Evolutionary conservation across 2,113 vertebrate genomes (phyloP), one percentile per base, ranked within the genome.

Genomic region (Takifugu bimaculatus): DNA sequence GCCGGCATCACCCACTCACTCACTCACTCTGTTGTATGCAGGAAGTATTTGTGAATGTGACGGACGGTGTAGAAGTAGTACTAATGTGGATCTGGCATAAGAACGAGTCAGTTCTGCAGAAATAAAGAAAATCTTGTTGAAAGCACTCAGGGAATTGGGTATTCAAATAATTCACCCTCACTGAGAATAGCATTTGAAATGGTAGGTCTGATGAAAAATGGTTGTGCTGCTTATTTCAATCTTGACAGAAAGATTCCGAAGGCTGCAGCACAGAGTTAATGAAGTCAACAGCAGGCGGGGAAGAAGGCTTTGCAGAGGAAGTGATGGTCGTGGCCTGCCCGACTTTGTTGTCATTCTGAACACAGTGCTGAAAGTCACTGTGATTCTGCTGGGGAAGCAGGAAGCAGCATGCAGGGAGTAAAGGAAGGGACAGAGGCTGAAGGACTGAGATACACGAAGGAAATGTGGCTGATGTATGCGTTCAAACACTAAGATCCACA

Each of bases 281-380:
- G 60, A 66, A 70, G 76, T 71, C 65, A 65, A 59, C 55, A 63
- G 74, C 55, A 48, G 78, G 75, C 7, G 72, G 65, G 54, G 77
- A 69, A 68, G 28, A 67, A 60, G 74, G 56, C 71, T 78, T 84
- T 54, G 57, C 75, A 57, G 68, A 57, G 66, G 67, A 75, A 85
- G 78, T 71, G 71, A 67, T 68, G 69, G 75, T 79, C 76, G 72
- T 50, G 62, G 75, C 73, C 73, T 73, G 74, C 55, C 67, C 53
- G 75, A 76, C 73, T 82, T 78, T 78, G 80, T 88, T 88, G 83
- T 86, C 79, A 88, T 89, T 87, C 88, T 61, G 77, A 73, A 87
- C 78, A 82, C 83, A 87, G 74, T 57, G 70, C 68, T 74, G 79
- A 82, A 78, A 85, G 70, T 63, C 66, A 82, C 76, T 79, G 56